These are phyloP conservation scores for Idaea aversata DNA, from an alignment of 2,888 invertebrate species.

Conservation along the genomic window DNA sequence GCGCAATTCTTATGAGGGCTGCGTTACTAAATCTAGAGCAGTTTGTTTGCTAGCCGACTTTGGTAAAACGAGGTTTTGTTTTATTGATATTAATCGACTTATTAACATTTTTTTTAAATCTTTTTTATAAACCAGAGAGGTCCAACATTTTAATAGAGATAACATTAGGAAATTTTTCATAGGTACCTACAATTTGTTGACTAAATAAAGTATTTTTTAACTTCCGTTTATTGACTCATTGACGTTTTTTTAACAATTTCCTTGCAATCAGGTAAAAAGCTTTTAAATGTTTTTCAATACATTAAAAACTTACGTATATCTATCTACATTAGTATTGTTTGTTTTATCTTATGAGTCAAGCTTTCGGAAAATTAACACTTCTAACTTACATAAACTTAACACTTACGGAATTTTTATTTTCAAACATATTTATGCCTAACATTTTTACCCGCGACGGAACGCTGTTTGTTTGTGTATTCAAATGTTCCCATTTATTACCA, in stretches of 20 bases:
- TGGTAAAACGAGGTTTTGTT: constrained; percentile 3
- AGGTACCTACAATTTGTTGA: no score
- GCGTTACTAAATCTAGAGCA: constrained; percentile 29
- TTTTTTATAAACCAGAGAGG: no score
- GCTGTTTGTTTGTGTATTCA: no score
- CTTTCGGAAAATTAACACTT: constrained; percentile 41
- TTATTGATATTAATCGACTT: background rate
- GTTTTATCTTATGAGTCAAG: constrained; percentile 17
- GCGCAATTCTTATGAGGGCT: constrained; percentile 59
- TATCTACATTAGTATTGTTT: background rate
- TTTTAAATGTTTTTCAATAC: background rate
- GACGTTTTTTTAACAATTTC: no score
- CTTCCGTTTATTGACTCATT: no score
- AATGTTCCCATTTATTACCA: no score
- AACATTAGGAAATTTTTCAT: no score
- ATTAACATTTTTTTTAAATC: no score
- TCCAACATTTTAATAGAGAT: no score
- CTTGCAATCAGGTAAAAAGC: no score
- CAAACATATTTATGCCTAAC: constrained; percentile 1
- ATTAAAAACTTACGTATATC: background rate
- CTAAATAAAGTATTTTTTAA: no score
- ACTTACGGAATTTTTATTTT: background rate
- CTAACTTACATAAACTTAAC: constrained; percentile 18
- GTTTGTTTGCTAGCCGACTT: constrained; percentile 12
- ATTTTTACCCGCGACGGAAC: background rate